Conservation (phyloP, 2,888 invertebrate genomes). For the Lamellibrachia satsuma region DNA sequence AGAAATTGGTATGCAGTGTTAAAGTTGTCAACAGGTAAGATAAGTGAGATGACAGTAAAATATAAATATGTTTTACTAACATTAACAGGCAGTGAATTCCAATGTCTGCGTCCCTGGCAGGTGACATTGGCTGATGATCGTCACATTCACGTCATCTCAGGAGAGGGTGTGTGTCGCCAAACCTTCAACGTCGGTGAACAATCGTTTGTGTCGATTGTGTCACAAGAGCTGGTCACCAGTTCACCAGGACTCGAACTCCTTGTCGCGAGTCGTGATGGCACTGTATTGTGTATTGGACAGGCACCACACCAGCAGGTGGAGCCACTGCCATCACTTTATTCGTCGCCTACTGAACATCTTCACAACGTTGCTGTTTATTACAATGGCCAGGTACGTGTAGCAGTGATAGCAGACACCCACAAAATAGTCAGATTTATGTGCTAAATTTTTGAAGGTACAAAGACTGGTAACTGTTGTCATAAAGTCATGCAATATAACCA, state of each 20-base stretch:
- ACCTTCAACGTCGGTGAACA: conserved; percentile 55
- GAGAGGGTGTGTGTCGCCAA: conserved; percentile 50
- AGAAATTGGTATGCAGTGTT: too few relatives aligned
- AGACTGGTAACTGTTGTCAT: too few relatives aligned
- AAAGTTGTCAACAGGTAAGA: too few relatives aligned
- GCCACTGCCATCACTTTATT: neutral
- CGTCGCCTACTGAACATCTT: neutral
- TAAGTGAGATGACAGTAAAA: too few relatives aligned
- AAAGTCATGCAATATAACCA: too few relatives aligned
- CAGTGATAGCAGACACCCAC: neutral
- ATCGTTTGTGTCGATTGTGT: conserved; percentile 56
- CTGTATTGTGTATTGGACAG: conserved; percentile 55
- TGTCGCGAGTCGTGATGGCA: conserved; percentile 58
- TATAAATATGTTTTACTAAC: neutral
- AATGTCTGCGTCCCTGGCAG: conserved; percentile 21
- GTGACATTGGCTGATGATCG: conserved; percentile 53
- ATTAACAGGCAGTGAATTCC: too few relatives aligned
- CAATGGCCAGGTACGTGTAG: neutral
- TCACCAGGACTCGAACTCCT: conserved; percentile 55
- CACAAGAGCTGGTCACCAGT: conserved; percentile 53
- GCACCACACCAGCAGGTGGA: neutral
- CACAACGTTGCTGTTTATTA: neutral
- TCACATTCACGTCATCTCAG: conserved; percentile 53
- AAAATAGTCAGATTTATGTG: too few relatives aligned
- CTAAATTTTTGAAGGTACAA: too few relatives aligned